phyloP scores from a whole-genome alignment of 2,113 vertebrate genomes.

The Sarotherodon lohbergeri region DNA sequence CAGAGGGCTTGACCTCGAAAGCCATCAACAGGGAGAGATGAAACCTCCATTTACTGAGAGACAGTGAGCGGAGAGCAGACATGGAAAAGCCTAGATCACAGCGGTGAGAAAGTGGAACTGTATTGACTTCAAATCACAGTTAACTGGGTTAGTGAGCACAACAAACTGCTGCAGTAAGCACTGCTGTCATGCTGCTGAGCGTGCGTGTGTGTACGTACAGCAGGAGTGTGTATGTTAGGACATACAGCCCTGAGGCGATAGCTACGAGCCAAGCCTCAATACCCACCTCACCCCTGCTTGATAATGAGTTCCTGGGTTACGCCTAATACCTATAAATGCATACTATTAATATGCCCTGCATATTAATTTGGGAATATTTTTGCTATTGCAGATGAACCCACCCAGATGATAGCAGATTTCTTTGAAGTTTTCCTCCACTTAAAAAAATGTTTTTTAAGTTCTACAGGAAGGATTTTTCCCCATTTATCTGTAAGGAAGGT shows the following conservation, averaged over 20 bases:
- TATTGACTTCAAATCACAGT: constrained; percentile 44
- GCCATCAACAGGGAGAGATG: background rate
- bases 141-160: constrained; percentile 55
- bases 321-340: background rate
- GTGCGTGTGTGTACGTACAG: background rate
- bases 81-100: background rate
- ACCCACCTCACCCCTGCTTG: background rate
- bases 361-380: background rate
- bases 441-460: background rate
- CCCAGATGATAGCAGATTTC: background rate
- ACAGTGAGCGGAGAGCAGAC: background rate
- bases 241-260: background rate
- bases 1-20: background rate
- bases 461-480: background rate
- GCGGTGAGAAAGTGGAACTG: background rate
- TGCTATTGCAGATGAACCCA: background rate
- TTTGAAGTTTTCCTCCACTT: background rate
- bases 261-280: background rate
- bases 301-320: background rate
- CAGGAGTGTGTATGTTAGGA: background rate
- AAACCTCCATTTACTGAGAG: background rate
- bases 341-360: background rate
- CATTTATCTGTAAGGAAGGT: background rate
- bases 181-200: constrained; percentile 32
- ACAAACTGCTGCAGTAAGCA: constrained; percentile 53